These are phyloP conservation scores for Ranitomeya imitator DNA, from an alignment of 2,113 vertebrate species.

Conservation along the genomic window DNA sequence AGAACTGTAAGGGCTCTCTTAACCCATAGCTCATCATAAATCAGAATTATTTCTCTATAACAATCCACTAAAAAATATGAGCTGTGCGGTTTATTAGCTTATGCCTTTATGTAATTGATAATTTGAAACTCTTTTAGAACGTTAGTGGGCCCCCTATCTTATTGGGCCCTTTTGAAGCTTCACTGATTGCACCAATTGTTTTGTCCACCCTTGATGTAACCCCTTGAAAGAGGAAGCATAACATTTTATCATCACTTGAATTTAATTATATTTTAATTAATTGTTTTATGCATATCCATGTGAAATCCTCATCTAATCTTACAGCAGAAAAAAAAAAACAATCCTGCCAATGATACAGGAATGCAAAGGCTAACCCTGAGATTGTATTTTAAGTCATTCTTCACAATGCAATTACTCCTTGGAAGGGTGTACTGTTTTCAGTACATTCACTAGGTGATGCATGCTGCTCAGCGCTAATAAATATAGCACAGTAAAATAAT, in stretches of 20 bases:
- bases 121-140: too few relatives aligned
- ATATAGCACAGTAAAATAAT: background rate
- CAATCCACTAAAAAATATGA: too few relatives aligned
- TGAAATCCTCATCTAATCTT: background rate
- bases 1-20: too few relatives aligned
- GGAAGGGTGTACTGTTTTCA: background rate
- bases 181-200: too few relatives aligned
- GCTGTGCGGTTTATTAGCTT: too few relatives aligned
- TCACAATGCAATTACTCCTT: background rate
- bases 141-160: too few relatives aligned
- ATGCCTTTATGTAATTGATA: too few relatives aligned
- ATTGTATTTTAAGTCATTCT: background rate
- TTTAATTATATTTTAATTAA: constrained; percentile 36
- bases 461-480: background rate
- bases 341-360: background rate
- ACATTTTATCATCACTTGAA: constrained; percentile 31
- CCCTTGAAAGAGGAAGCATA: background rate
- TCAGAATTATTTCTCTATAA: too few relatives aligned
- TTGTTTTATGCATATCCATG: background rate
- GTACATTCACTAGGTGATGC: background rate
- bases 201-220: background rate
- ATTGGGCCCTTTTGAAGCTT: too few relatives aligned
- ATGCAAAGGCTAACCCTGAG: background rate
- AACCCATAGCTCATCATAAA: too few relatives aligned
- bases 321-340: background rate